Evolutionary conservation across 2,797 vertebrate species (phyloP).

Genomic region (Pampus argenteus): DNA sequence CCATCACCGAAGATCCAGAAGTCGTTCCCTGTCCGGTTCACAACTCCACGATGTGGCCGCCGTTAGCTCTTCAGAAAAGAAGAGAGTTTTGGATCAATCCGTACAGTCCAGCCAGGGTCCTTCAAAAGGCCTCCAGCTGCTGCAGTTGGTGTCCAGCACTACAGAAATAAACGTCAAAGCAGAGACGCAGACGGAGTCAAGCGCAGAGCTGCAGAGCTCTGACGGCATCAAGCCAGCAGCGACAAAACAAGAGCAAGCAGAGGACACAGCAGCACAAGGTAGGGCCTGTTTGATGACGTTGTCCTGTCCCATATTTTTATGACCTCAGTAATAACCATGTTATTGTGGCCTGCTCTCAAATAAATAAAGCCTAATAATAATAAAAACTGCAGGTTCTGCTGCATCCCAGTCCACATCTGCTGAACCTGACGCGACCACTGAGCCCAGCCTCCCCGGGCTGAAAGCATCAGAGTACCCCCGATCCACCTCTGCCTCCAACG

Average conservation of each 20-base stretch:
- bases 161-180: neutral
- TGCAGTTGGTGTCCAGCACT: neutral
- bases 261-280: slow-evolving; percentile 37
- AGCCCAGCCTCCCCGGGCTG: slow-evolving; percentile 22
- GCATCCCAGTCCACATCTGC: neutral
- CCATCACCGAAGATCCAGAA: slow-evolving; percentile 37
- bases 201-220: neutral
- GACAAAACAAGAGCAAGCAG: slow-evolving; percentile 9
- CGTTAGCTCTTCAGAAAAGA: slow-evolving; percentile 56
- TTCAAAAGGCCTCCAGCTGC: slow-evolving; percentile 12
- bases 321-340: too few species aligned
- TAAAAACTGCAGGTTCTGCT: slow-evolving; percentile 29
- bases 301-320: neutral
- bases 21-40: slow-evolving; percentile 38
- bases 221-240: slow-evolving; percentile 9
- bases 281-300: neutral
- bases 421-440: neutral
- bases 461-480: slow-evolving; percentile 1
- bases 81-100: slow-evolving; percentile 19
- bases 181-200: neutral
- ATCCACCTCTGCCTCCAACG: neutral
- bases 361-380: too few species aligned
- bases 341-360: too few species aligned
- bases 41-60: neutral
- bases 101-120: neutral